Percentiles rank a stretch among this genome's conserved stretches.
Evolutionary conservation across 1,140 invertebrate genomes (phyloP).

Genomic region (Leptinotarsa texana): DNA sequence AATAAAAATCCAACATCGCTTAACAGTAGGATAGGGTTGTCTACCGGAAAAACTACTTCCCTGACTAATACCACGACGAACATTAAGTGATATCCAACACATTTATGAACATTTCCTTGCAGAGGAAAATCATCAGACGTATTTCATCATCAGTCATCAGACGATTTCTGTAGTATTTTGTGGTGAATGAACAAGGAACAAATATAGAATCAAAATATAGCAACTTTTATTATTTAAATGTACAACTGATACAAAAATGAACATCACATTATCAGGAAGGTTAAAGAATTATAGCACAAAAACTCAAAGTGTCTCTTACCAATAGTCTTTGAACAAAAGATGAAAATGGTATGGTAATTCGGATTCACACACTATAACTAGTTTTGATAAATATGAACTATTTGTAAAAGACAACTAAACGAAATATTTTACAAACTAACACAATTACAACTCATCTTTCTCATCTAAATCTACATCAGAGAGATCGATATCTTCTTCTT

Average conservation of each 20-base stretch:
- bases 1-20: too few species aligned
- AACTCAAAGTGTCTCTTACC: constrained; percentile 2
- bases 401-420: background rate
- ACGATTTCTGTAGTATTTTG: too few species aligned
- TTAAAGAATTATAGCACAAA: background rate
- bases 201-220: background rate
- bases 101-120: too few species aligned
- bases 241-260: constrained; percentile 3
- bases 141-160: too few species aligned
- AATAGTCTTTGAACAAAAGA: background rate
- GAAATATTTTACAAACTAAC: background rate
- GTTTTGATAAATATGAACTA: background rate
- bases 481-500: constrained; percentile 91
- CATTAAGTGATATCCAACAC: too few species aligned
- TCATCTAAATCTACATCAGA: constrained; percentile 88
- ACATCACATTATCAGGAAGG: background rate
- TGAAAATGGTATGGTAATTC: background rate
- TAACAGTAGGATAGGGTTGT: too few species aligned
- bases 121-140: too few species aligned
- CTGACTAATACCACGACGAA: too few species aligned
- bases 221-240: background rate
- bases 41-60: too few species aligned
- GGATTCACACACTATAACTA: background rate
- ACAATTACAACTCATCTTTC: constrained; percentile 80
- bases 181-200: background rate